Conservation (phyloP, 2,888 invertebrate species). For the Seira sanloemensis region DNA sequence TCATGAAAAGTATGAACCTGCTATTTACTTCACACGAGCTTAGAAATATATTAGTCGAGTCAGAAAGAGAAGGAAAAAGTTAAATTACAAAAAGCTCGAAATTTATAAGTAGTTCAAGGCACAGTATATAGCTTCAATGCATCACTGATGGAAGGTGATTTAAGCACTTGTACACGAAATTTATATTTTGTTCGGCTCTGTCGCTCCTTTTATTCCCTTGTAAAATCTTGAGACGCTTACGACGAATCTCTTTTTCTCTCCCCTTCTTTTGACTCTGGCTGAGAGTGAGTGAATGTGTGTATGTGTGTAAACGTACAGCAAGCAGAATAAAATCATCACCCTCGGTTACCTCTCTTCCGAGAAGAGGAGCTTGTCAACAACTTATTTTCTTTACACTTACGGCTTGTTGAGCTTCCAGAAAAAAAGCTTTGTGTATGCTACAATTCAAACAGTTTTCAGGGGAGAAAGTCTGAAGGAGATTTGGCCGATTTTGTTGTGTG, state of each 20-base stretch:
- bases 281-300: neutral
- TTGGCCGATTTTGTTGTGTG: no score
- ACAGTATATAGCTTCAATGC: neutral
- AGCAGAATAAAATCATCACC: neutral
- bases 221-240: neutral
- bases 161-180: neutral
- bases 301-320: neutral
- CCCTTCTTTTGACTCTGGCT: neutral
- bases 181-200: neutral
- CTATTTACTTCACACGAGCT: neutral
- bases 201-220: neutral
- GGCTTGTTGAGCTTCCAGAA: constrained; percentile 7
- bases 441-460: neutral
- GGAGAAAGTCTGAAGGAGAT: constrained; percentile 15
- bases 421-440: neutral
- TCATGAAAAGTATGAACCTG: neutral
- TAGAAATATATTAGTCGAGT: neutral
- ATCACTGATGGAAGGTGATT: neutral
- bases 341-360: neutral
- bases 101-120: neutral
- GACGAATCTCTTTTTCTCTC: neutral
- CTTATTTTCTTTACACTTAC: constrained; percentile 4
- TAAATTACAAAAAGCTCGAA: neutral
- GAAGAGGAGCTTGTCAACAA: neutral
- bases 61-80: neutral